A percentile compares a stretch with the other conserved stretches of the same genome.
Conservation (phyloP, 2,797 vertebrate genomes). For the Crocodylus rhombifer region DNA sequence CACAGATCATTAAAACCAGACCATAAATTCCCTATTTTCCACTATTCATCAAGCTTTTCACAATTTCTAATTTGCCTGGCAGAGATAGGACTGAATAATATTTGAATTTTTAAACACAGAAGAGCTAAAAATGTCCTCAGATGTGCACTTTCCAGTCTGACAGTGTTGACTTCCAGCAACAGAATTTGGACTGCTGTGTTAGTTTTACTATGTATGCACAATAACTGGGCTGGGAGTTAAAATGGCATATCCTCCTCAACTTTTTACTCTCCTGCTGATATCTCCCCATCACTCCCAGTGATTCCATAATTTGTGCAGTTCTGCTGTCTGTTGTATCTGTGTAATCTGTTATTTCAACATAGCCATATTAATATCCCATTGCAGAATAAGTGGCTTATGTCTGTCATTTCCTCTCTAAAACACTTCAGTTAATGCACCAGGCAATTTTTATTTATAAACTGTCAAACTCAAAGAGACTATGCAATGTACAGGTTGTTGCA, state of each 20-base stretch:
- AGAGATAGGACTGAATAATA: neutral
- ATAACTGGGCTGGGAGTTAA: neutral
- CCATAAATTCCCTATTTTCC: neutral
- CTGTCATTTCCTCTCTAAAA: neutral
- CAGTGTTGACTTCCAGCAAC: neutral
- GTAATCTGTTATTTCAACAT: neutral
- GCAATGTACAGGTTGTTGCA: neutral
- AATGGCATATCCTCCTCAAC: neutral
- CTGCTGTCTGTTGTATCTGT: neutral
- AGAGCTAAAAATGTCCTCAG: neutral
- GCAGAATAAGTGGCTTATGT: neutral
- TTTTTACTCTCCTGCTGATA: neutral
- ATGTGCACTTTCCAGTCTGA: neutral
- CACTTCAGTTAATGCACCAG: neutral
- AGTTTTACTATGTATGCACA: neutral
- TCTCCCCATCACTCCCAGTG: too few species aligned
- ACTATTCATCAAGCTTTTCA: neutral
- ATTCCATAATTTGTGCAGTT: neutral
- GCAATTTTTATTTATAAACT: neutral
- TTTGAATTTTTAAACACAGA: neutral
- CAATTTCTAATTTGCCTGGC: too few species aligned
- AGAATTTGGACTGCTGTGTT: neutral
- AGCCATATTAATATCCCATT: neutral
- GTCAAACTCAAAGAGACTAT: neutral
- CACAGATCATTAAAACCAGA: too few species aligned